phyloP scores from a whole-genome alignment of 2,797 vertebrate species.

The Clamator glandarius region DNA sequence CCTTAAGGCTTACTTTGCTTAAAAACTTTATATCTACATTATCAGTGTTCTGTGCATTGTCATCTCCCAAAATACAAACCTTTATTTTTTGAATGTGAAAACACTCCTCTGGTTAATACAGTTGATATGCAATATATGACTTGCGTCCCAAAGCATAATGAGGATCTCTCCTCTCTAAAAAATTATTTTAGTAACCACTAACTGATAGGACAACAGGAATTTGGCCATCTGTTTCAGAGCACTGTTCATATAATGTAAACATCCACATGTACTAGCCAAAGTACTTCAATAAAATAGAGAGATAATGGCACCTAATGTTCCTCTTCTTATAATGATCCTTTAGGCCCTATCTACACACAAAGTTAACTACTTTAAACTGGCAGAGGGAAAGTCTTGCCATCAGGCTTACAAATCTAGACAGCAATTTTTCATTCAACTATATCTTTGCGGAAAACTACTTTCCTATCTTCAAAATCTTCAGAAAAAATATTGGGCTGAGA shows the following conservation, averaged over 20 bases:
- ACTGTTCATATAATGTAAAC: not conserved
- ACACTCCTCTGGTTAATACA: not conserved
- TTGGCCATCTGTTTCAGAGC: not conserved
- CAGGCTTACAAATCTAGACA: constrained; percentile 10
- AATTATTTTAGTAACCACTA: not conserved
- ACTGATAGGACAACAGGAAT: not conserved
- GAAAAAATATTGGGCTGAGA: constrained; percentile 4
- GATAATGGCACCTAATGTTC: constrained; percentile 42
- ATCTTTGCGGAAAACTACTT: constrained; percentile 2
- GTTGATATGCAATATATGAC: not conserved
- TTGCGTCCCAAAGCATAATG: not conserved
- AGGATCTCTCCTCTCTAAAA: not conserved
- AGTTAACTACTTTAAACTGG: constrained; percentile 46
- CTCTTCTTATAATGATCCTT: constrained; percentile 27
- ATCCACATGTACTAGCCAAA: not conserved
- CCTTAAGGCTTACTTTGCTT: constrained; percentile 32
- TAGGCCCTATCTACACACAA: constrained; percentile 25
- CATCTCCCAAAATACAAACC: not conserved
- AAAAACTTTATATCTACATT: not conserved
- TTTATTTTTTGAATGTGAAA: not conserved
- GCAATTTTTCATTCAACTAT: constrained; percentile 39
- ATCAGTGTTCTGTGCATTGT: not conserved
- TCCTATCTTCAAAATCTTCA: constrained; percentile 5
- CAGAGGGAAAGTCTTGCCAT: constrained; percentile 13
- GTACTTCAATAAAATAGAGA: not conserved